Base-by-base conservation (phyloP, 2,797 vertebrate genomes). In the Notoglanidium macrostoma region DNA sequence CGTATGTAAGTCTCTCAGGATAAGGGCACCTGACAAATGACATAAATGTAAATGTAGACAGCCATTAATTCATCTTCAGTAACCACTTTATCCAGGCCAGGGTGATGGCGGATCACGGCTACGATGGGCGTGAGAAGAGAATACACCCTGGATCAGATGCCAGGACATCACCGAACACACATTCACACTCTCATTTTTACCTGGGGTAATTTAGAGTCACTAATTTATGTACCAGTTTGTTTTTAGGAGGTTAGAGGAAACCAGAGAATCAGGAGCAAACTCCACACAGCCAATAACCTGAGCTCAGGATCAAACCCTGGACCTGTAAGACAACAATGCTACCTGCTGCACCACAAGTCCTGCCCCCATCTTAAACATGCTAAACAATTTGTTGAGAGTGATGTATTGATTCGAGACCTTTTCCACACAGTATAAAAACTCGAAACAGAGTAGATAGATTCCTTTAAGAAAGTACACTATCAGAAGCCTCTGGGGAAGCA, bases 111-210 rank as follows among this genome's bases (percentile, higher is more conserved):
- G 29, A 32, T 78, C 51, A 15, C 49, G 7, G 74, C 6, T 32
- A 9, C 49, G 32, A 78, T 57, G n/a, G 14, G n/a, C 14, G 76
- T 32, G 51, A 57, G 76, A 77, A 5, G 51, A 7, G 74, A 54
- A 54, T 55, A 29, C n/a, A 77, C n/a, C 74, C 15, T 77, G 74
- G 76, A 78, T 78, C n/a, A 76, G 73, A n/a, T 46, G 49, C 3
- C 21, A 26, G 23, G 0, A 46, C 74, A 32, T 10, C n/a, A 17
- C 40, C 46, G 35, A 17, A 29, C 49, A n/a, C 73, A 54, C 51
- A 21, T 57, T 21, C 29, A 51, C 73, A 76, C 46, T 35, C 12
- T 55, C 29, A 57, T 78, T 78, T 8, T 21, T 0, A 55, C 51
- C 17, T 35, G n/a, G 15, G 49, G 46, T 5, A 76, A 17, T 17